Percentiles rank a stretch among this genome's conserved stretches.
These are phyloP conservation scores for Drosophila nigromelanica DNA, from an alignment of 1,140 invertebrate species.

Conservation along the genomic window DNA sequence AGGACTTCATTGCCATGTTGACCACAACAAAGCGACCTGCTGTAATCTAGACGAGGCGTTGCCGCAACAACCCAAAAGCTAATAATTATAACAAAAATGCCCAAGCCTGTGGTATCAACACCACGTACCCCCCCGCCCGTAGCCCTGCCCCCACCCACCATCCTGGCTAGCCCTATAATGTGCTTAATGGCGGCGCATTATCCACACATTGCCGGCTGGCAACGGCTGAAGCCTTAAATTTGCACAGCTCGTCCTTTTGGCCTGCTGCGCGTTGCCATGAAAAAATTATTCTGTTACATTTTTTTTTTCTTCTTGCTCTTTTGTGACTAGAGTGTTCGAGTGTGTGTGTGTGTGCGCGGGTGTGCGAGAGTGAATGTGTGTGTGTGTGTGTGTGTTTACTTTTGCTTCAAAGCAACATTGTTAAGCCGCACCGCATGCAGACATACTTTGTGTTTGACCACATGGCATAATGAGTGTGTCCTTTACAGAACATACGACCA, in stretches of 20 bases:
- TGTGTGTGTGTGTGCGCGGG: slow-evolving; percentile 1
- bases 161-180: slow-evolving; percentile 34
- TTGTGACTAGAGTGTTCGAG: neutral
- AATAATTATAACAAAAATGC: slow-evolving; percentile 54
- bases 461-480: slow-evolving; percentile 67
- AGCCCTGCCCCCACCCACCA: neutral
- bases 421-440: slow-evolving; percentile 43
- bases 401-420: slow-evolving; percentile 59
- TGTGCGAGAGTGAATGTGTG: slow-evolving; percentile 4
- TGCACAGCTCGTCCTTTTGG: slow-evolving; percentile 42
- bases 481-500: slow-evolving; percentile 32
- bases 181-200: slow-evolving; percentile 71
- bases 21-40: slow-evolving; percentile 56
- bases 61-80: slow-evolving; percentile 53
- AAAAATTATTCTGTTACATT: slow-evolving; percentile 55
- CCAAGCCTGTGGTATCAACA: neutral
- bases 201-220: slow-evolving; percentile 51
- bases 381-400: slow-evolving; percentile 8
- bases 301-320: neutral
- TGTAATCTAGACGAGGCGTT: slow-evolving; percentile 41
- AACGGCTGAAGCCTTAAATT: slow-evolving; percentile 59
- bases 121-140: neutral
- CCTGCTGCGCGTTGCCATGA: slow-evolving; percentile 26
- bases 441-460: slow-evolving; percentile 74
- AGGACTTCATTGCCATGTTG: slow-evolving; percentile 11